phyloP scores from a whole-genome alignment of 2,888 invertebrate species.

The Hemicrepidius hirtus region DNA sequence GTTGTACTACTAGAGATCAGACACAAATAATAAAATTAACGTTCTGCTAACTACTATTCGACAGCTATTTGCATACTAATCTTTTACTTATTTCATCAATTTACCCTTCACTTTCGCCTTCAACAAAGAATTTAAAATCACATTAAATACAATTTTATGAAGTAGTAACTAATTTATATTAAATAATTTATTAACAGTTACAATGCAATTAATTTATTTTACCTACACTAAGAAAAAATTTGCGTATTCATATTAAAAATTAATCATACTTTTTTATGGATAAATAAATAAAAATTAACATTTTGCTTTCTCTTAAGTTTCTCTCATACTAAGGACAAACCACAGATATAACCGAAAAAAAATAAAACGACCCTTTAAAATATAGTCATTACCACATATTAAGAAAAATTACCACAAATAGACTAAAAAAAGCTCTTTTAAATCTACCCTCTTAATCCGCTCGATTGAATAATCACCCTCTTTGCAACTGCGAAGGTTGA shows the following conservation, averaged over 20 bases:
- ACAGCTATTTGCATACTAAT: slow-evolving; percentile 32
- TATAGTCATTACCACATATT: slow-evolving; percentile 68
- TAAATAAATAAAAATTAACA: too few relatives aligned
- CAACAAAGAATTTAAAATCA: slow-evolving; percentile 8
- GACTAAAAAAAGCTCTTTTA: slow-evolving; percentile 60
- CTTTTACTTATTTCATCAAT: slow-evolving; percentile 19
- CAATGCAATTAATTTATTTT: background rate
- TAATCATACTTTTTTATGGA: background rate
- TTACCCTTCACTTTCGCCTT: slow-evolving; percentile 36
- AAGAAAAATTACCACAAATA: slow-evolving; percentile 69
- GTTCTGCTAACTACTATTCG: slow-evolving; percentile 2
- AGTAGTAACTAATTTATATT: background rate
- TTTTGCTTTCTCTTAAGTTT: too few relatives aligned
- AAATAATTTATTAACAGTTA: slow-evolving; percentile 4
- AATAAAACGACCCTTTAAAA: slow-evolving; percentile 10
- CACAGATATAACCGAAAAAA: background rate
- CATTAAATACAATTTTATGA: background rate
- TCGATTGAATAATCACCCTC: slow-evolving; percentile 34
- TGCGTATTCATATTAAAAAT: background rate
- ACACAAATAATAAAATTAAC: too few relatives aligned
- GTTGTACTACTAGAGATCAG: background rate
- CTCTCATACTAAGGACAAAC: background rate
- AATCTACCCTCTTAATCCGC: slow-evolving; percentile 59
- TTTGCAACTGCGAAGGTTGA: background rate
- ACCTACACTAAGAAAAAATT: background rate